phyloP scores from a whole-genome alignment of 2,888 invertebrate genomes.

The Cyaniris semiargus region DNA sequence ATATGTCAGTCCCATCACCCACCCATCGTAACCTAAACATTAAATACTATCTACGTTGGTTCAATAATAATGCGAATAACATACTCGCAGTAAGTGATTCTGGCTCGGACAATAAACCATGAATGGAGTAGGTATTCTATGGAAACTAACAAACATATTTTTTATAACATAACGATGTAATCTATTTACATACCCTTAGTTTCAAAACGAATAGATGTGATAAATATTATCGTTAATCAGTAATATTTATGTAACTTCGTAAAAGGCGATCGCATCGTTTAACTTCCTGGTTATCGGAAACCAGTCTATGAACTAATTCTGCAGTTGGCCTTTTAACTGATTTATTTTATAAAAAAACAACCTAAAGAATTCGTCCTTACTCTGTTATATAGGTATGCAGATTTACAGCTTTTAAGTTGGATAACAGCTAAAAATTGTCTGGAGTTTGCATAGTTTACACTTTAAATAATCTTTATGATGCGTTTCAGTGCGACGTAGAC shows the following conservation, averaged over 20 bases:
- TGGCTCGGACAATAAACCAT: too few species aligned
- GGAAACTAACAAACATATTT: not conserved
- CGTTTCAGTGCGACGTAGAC: too few species aligned
- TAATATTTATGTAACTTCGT: conserved; percentile 28
- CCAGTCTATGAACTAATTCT: conserved; percentile 13
- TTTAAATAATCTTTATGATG: too few species aligned
- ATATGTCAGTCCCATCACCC: too few species aligned
- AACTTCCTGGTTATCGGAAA: conserved; percentile 25
- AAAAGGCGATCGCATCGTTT: conserved; percentile 22
- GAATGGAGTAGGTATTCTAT: too few species aligned
- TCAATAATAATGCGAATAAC: too few species aligned
- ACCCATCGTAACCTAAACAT: too few species aligned
- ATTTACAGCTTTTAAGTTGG: not conserved
- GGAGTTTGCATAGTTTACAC: too few species aligned
- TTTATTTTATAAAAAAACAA: not conserved
- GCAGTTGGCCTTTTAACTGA: not conserved
- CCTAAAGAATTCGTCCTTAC: not conserved
- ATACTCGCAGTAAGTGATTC: too few species aligned
- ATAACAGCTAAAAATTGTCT: not conserved
- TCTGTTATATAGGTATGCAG: not conserved
- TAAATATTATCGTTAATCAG: not conserved
- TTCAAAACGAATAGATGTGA: not conserved
- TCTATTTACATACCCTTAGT: not conserved
- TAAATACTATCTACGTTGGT: too few species aligned
- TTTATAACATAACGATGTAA: not conserved